Base-by-base conservation (phyloP, 1,140 invertebrate species). In the Pseudomyrmex gracilis region DNA sequence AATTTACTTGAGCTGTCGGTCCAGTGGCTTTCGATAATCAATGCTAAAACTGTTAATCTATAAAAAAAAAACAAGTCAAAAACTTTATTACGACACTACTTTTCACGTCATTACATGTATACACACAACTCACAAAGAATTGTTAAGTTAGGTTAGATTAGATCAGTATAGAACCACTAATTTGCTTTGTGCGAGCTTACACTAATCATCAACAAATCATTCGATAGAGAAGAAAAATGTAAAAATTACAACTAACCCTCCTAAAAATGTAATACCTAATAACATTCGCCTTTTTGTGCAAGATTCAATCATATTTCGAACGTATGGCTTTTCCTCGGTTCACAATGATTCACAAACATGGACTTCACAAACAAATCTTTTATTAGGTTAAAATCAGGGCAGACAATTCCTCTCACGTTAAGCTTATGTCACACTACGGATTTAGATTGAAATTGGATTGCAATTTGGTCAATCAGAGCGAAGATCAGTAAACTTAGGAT, bases 1-100 rank as follows among this genome's bases (percentile, higher is more conserved):
- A 94, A 93, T 84, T 94, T 94, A 63, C 91, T 95, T 4, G 94
- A 89, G 53, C 92, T 95, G 10, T 96, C 94, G 5, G 96, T 96
- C 94, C 96, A 96, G 70, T 97, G 96, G 43, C 97, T 97, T 93
- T 98, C 97, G 60, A 97, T 94, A 89, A 98, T 96, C 34, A 98
- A 93, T 64, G 98, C 96, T 43, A 97, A 91, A 86, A 98, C 94
- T 58, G 97, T 98, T 85, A 97, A 95, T 73, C 97, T 97, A 89
- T 71, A 95, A 95, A 60, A 83, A 80, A 90, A 73, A 73, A 78
- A 83, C n/a, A n/a, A n/a, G n/a, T 24, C 24, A 24, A 24, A 24
- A 24, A 0, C 24, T 24, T 24, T 24, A 24, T 24, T 24, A 24
- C 4, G 1, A 24, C 4, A 2, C 24, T 24, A 24, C 24, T 24